phyloP scores from a whole-genome alignment of 1,140 invertebrate genomes.

The Pomacea maculata region DNA sequence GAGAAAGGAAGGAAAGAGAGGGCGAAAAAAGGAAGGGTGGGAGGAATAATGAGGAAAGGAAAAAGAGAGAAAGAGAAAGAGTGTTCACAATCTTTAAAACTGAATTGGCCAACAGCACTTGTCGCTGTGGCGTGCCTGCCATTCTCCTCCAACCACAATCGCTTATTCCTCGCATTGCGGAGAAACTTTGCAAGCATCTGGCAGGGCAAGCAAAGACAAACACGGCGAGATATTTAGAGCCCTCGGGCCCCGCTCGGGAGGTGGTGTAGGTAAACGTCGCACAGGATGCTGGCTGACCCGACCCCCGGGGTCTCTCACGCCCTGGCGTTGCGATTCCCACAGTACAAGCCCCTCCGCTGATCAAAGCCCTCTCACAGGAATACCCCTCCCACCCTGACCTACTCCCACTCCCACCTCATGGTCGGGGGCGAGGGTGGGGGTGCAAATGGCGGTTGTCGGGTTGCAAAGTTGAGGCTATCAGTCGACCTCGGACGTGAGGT shows the following conservation, averaged over 20 bases:
- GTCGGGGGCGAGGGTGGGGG: no score
- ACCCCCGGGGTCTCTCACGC: background rate
- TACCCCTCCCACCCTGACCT: no score
- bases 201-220: background rate
- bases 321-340: no score
- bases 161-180: constrained; percentile 4
- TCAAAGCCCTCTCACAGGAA: no score
- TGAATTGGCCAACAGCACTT: constrained; percentile 4
- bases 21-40: constrained; percentile 9
- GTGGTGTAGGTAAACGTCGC: constrained; percentile 12
- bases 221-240: background rate
- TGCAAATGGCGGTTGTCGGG: no score
- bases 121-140: background rate
- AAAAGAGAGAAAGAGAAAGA: constrained; percentile 8
- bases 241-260: background rate
- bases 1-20: constrained; percentile 5
- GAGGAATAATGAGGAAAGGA: constrained; percentile 12
- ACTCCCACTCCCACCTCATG: no score
- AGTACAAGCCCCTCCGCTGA: no score
- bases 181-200: background rate
- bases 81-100: no score
- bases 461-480: no score
- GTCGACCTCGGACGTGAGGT: no score
- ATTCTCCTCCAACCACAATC: constrained; percentile 1
- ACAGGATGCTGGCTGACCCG: constrained; percentile 12